Evolutionary conservation across 2,888 invertebrate species (phyloP).

Genomic region (Lithosia quadra): DNA sequence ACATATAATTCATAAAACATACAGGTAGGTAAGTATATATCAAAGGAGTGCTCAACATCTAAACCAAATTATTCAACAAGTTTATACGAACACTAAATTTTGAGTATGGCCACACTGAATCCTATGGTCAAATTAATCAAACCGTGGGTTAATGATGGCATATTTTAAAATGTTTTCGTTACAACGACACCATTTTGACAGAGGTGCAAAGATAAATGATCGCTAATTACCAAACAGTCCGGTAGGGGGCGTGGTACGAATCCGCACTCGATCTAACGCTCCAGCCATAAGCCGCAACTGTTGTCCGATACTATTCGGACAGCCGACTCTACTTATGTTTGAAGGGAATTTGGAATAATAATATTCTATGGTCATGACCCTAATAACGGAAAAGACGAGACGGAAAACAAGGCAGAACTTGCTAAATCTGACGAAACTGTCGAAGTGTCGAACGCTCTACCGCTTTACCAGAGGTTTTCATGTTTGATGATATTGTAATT

Average conservation of each 20-base stretch:
- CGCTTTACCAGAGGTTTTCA: too few species aligned
- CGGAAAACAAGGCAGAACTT: too few species aligned
- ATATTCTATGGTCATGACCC: background rate
- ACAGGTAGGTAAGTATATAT: background rate
- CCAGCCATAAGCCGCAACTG: constrained; percentile 37
- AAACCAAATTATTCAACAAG: background rate
- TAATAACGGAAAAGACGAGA: too few species aligned
- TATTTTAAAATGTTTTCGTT: constrained; percentile 79
- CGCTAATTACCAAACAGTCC: constrained; percentile 73
- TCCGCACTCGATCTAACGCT: constrained; percentile 54
- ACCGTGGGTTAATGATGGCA: constrained; percentile 73
- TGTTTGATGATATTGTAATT: too few species aligned
- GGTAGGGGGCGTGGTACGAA: constrained; percentile 61
- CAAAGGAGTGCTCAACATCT: background rate
- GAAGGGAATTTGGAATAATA: background rate
- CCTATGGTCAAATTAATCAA: constrained; percentile 75
- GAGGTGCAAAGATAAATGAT: constrained; percentile 81
- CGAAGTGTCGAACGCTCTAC: too few species aligned
- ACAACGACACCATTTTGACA: constrained; percentile 84
- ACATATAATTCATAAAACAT: background rate
- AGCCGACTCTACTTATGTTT: constrained; percentile 7
- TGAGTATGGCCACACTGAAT: constrained; percentile 40
- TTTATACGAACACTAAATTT: constrained; percentile 5
- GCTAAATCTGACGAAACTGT: too few species aligned
- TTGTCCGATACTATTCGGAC: constrained; percentile 22